Base-by-base conservation (phyloP, 2,888 invertebrate genomes). In the Salpingus planirostris region DNA sequence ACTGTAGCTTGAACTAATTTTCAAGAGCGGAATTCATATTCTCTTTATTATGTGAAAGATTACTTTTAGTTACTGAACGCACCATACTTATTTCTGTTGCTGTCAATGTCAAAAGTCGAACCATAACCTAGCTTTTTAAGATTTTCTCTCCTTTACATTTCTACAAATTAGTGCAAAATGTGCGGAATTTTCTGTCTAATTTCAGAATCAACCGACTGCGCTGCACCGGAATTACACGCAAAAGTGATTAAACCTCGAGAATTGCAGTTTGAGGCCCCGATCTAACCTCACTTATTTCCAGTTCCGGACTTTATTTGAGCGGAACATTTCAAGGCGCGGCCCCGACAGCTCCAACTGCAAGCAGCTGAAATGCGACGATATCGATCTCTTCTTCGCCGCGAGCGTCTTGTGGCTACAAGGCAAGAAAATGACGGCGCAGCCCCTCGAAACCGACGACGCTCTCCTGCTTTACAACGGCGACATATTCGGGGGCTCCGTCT, bases 401-500 rank as follows among this genome's bases (percentile, higher is more conserved):
- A 66, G 71, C 42, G 83, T 92, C 4, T 66, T 95, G 27, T 91
- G 92, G 84, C 80, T 88, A 62, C 87, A 92, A 66, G 93, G 93
- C 2, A 24, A 37, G 44, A 1, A 33, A 59, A 11, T 78, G 2
- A 70, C 71, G 2, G 47, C 52, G 15, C 95, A 95, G 59, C 95
- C 95, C 0, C 30, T 73, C 13, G 70, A 75, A 57, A 62, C 64
- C 6, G 57, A 69, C 21, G 67, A 71, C 13, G 79, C 83, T 41
- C 57, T 81, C 31, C 67, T 95, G 32, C 60, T 91, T 12, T 91
- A 84, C 70, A 95, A 95, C 69, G 95, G 93, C 14, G 93, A 96
- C 65, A 74, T 90, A 44, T 93, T 83, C 65, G 75, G 67, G 21
- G 48, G 52, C 14, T 10, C 21, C 2, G 23, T 30, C 22, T 47